Evolutionary conservation across 2,113 vertebrate genomes (phyloP).

Genomic region (Sialia sialis): DNA sequence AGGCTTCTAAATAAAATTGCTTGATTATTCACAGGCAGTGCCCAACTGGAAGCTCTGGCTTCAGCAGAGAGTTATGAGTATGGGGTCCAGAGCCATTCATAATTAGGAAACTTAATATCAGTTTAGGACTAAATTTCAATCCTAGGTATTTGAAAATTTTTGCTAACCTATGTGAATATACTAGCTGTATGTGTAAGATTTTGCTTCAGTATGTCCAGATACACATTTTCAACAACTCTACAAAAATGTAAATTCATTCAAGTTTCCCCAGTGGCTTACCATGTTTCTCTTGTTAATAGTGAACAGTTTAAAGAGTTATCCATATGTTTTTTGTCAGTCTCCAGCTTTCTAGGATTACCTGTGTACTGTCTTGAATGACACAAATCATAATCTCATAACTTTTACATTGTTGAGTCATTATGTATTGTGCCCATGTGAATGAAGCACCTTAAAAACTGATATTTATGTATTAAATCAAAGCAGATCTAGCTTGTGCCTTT

Average conservation of each 20-base stretch:
- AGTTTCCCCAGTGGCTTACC: conserved; percentile 26
- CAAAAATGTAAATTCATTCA: conserved; percentile 20
- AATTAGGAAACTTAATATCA: not conserved
- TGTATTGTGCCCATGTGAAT: conserved; percentile 28
- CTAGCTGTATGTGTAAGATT: not conserved
- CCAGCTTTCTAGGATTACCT: conserved; percentile 60
- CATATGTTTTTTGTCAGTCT: conserved; percentile 58
- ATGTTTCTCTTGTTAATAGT: conserved; percentile 46
- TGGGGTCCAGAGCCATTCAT: not conserved
- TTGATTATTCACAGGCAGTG: not conserved
- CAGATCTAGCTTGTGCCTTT: not conserved
- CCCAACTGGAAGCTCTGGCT: not conserved
- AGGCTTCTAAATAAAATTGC: not conserved
- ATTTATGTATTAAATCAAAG: conserved; percentile 37
- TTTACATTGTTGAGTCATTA: conserved; percentile 34
- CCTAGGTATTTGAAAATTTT: not conserved
- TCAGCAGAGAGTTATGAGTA: not conserved
- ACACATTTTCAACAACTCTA: not conserved
- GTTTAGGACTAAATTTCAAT: not conserved
- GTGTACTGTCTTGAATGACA: conserved; percentile 27
- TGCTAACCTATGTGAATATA: not conserved
- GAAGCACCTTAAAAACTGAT: conserved; percentile 36
- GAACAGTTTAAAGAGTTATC: conserved; percentile 26
- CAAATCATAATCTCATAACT: conserved; percentile 54
- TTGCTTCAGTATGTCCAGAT: not conserved